These are phyloP conservation scores for Carollia perspicillata DNA, from an alignment of 2,113 vertebrate genomes.

Conservation along the genomic window DNA sequence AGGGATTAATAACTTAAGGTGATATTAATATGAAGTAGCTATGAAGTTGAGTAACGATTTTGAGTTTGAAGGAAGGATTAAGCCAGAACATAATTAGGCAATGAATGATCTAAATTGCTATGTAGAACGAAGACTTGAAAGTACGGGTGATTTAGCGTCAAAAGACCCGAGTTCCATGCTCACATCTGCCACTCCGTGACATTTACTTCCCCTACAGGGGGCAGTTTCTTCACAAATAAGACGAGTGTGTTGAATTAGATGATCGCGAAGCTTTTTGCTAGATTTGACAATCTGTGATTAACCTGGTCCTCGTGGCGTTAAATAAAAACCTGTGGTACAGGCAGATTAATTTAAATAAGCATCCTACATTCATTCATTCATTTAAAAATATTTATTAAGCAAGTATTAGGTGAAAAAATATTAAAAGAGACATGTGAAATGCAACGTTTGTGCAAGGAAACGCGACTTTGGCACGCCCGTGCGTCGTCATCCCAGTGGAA, in stretches of 20 bases:
- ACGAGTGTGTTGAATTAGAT: background rate
- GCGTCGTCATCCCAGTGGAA: too few relatives aligned
- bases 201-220: background rate
- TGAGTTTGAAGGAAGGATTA: background rate
- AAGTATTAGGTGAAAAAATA: background rate
- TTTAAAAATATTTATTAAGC: background rate
- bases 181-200: background rate
- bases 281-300: background rate
- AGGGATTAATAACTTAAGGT: constrained; percentile 42
- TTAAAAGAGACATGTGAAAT: background rate
- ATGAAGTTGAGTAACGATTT: background rate
- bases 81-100: background rate
- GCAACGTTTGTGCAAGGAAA: background rate
- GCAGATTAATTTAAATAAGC: background rate
- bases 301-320: background rate
- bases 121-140: constrained; percentile 12
- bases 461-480: background rate
- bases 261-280: background rate
- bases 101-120: background rate
- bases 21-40: background rate
- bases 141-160: background rate
- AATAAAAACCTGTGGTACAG: background rate
- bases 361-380: background rate
- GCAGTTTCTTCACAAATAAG: background rate
- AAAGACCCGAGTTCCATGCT: background rate